These are phyloP conservation scores for Gastrophryne carolinensis DNA, from an alignment of 2,797 vertebrate species.

Conservation along the genomic window DNA sequence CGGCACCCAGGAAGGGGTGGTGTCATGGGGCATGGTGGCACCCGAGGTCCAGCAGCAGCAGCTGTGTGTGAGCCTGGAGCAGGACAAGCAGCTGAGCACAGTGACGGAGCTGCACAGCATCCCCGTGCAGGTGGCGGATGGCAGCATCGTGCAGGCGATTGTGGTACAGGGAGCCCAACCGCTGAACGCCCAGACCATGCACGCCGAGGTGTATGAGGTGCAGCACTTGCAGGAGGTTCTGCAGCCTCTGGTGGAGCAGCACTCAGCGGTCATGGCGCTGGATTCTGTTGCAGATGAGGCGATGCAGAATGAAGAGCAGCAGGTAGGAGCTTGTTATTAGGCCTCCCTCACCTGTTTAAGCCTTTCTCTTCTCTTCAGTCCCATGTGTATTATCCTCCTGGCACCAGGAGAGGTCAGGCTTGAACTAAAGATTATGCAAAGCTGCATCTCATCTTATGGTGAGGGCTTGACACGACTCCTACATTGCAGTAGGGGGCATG, in stretches of 20 bases:
- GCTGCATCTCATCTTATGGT: too few relatives aligned
- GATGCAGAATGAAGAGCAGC: background rate
- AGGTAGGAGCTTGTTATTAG: background rate
- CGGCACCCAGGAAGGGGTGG: background rate
- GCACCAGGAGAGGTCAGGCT: too few relatives aligned
- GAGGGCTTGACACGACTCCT: too few relatives aligned
- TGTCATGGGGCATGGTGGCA: background rate
- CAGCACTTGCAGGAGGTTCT: background rate
- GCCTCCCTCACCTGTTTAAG: too few relatives aligned
- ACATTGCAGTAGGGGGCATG: too few relatives aligned
- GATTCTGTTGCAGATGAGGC: background rate
- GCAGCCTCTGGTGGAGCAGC: background rate
- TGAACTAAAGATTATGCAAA: too few relatives aligned
- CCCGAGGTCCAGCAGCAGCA: background rate
- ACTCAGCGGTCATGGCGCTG: background rate
- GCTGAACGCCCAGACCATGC: background rate
- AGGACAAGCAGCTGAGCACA: background rate
- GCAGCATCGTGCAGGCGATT: conserved; percentile 19
- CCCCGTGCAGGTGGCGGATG: conserved; percentile 11
- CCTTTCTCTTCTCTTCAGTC: too few relatives aligned
- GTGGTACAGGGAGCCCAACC: conserved; percentile 6
- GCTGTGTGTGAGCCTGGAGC: background rate
- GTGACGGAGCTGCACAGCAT: conserved; percentile 21
- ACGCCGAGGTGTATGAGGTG: background rate
- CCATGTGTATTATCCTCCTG: too few relatives aligned